Evolutionary conservation across 2,113 vertebrate species (phyloP).

Genomic region (Pantherophis guttatus): DNA sequence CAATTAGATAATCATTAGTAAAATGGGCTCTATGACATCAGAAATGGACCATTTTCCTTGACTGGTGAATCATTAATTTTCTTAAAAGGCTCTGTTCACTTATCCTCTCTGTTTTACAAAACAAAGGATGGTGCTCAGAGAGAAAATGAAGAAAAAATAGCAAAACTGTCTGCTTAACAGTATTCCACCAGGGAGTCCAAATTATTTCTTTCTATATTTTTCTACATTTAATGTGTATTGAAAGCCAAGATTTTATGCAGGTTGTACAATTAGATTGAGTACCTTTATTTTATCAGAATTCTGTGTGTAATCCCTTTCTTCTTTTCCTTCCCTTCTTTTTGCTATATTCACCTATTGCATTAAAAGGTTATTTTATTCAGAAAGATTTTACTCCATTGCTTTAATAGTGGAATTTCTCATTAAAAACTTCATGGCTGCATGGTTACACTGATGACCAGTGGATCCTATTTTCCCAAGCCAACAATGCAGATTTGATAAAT

Average conservation of each 20-base stretch:
- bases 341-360: background rate
- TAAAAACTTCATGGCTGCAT: background rate
- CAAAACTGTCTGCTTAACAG: background rate
- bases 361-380: background rate
- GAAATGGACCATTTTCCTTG: background rate
- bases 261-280: background rate
- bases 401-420: background rate
- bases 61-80: background rate
- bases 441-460: background rate
- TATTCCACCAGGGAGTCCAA: background rate
- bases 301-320: background rate
- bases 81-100: background rate
- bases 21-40: background rate
- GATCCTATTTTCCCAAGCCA: background rate
- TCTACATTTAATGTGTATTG: background rate
- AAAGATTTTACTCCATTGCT: background rate
- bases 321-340: background rate
- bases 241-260: background rate
- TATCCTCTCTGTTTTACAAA: background rate
- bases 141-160: background rate
- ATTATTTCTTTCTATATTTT: background rate
- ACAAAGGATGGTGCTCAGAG: background rate
- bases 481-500: background rate
- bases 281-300: background rate
- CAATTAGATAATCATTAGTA: background rate